Percentiles rank a stretch among this genome's conserved stretches.
phyloP scores from a whole-genome alignment of 2,797 vertebrate genomes.

The Lepus townsendii region DNA sequence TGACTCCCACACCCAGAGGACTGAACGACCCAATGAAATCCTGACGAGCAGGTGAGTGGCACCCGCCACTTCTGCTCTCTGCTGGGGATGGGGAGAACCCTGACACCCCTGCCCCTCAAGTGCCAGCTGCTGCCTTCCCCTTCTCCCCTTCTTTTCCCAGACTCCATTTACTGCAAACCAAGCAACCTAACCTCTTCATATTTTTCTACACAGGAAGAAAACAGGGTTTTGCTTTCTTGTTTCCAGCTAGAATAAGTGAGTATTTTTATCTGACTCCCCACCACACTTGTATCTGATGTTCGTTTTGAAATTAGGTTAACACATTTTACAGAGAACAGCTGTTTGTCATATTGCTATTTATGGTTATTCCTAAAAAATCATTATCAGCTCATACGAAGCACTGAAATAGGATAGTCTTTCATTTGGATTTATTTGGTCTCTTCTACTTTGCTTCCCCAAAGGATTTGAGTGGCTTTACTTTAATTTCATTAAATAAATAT shows the following conservation, averaged over 20 bases:
- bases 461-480: slow-evolving; percentile 6
- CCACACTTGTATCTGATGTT: too few relatives aligned
- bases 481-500: slow-evolving; percentile 40
- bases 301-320: too few relatives aligned
- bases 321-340: neutral
- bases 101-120: neutral
- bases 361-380: neutral
- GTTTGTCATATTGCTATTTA: neutral
- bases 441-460: slow-evolving; percentile 1
- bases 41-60: neutral
- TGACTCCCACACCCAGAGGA: neutral
- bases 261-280: too few relatives aligned
- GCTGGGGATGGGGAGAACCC: neutral
- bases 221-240: too few relatives aligned
- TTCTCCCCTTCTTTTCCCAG: neutral
- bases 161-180: neutral
- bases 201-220: neutral
- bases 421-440: slow-evolving; percentile 36
- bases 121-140: neutral
- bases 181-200: neutral
- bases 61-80: neutral
- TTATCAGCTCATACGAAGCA: neutral
- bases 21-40: neutral
- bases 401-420: neutral
- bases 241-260: too few relatives aligned